phyloP scores from a whole-genome alignment of 1,140 invertebrate species.

The Antheraea pernyi region DNA sequence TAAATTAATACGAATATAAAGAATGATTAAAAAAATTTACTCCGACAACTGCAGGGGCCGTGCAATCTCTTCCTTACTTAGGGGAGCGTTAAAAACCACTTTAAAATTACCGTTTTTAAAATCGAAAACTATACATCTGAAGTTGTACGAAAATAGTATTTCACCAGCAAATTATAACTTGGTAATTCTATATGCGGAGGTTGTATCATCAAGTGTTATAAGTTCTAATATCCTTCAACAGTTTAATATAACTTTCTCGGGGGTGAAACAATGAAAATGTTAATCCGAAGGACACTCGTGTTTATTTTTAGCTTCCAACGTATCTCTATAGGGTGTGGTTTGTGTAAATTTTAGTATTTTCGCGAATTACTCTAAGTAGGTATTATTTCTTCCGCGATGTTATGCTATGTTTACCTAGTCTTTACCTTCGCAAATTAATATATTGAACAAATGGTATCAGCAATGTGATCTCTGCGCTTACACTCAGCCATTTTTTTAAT shows the following conservation, averaged over 20 bases:
- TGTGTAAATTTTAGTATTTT: neutral
- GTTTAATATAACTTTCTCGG: conserved; percentile 64
- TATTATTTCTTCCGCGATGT: too few species aligned
- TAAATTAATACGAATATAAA: conserved; percentile 78
- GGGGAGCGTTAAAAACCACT: conserved; percentile 51
- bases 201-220: conserved; percentile 71
- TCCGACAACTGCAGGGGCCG: conserved; percentile 51
- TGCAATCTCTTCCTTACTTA: conserved; percentile 19
- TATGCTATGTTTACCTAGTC: too few species aligned
- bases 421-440: too few species aligned
- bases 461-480: too few species aligned
- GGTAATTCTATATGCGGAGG: conserved; percentile 57
- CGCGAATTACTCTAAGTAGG: too few species aligned
- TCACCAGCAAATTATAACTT: conserved; percentile 25
- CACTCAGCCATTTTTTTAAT: too few species aligned
- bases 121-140: neutral
- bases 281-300: neutral
- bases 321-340: conserved; percentile 33
- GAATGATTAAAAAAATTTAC: conserved; percentile 77
- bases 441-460: too few species aligned
- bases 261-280: conserved; percentile 62
- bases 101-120: conserved; percentile 16
- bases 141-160: neutral
- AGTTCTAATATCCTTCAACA: conserved; percentile 61
- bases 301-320: conserved; percentile 59